phyloP scores from a whole-genome alignment of 2,888 invertebrate species.

The Campaea margaritaria region DNA sequence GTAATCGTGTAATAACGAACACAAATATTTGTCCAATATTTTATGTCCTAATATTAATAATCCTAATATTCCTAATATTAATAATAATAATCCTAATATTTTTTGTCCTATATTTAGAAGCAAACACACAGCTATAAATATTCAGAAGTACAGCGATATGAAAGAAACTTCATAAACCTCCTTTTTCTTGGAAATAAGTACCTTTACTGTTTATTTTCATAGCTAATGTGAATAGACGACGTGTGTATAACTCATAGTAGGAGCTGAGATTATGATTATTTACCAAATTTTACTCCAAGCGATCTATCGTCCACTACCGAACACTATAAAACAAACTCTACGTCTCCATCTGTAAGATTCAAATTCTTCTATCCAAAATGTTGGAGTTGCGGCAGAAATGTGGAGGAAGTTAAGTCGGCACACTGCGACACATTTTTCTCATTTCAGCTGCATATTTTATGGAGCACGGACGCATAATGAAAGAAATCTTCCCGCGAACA shows the following conservation, averaged over 20 bases:
- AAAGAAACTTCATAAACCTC: conserved; percentile 37
- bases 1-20: no score
- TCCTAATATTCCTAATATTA: no score
- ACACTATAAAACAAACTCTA: conserved; percentile 45
- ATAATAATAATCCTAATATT: no score
- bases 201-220: conserved; percentile 72
- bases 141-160: conserved; percentile 35
- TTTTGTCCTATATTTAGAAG: background rate
- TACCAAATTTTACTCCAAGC: conserved; percentile 41
- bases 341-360: conserved; percentile 29
- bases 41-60: no score
- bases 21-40: no score
- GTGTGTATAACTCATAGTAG: conserved; percentile 70
- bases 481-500: conserved; percentile 71
- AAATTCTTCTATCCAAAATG: conserved; percentile 34
- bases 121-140: conserved; percentile 37
- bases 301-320: conserved; percentile 35
- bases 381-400: conserved; percentile 40
- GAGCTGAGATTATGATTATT: conserved; percentile 77
- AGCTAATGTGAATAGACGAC: conserved; percentile 77
- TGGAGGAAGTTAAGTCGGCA: conserved; percentile 51
- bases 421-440: conserved; percentile 82
- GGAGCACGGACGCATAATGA: conserved; percentile 77
- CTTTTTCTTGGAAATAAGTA: conserved; percentile 51
- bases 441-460: conserved; percentile 83